Evolutionary conservation across 23 tunicate species (phyloP), one percentile per base, ranked within the genome.

Genomic region (Ciona savignyi): DNA sequence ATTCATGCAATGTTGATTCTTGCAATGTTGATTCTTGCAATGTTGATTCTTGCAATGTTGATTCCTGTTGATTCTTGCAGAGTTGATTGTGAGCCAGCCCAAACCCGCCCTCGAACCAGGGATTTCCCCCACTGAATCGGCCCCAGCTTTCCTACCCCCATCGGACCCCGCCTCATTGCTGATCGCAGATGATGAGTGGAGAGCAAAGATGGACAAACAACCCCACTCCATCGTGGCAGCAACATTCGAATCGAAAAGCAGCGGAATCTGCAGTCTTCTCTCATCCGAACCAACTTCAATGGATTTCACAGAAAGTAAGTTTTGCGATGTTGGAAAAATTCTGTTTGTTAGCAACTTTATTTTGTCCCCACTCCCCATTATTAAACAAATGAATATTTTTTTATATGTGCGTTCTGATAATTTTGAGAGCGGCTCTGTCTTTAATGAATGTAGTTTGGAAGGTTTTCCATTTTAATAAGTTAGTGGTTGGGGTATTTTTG

Each of bases 231-330:
- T 6, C 15, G 9, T 42, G 56, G 56, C 56, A 42, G 56, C 56
- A 6, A 42, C 56, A 6, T 42, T 42, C 56, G 56, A 42, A 6
- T 42, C 56, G 9, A 42, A 42, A 42, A 42, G 56, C 56, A 77
- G 82, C 49, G 89, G 89, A 23, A 68, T 84, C 4, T 84, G 81
- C 23, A 84, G 80, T 63, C 60, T 66, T 6, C 32, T 65, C 24
- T 32, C 32, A 51, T 66, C 89, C 4, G 71, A 70, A 74, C 89
- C 89, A 34, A 35, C 79, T 1, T 84, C 89, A 20, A 84, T 84
- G 89, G 89, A 84, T 25, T 84, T 84, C 77, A 81, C 77, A 33
- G 89, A 84, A 64, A 71, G 89, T 77, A 42, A n/a, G n/a, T n/a
- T n/a, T n/a, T n/a, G n/a, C n/a, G n/a, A n/a, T n/a, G n/a, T n/a